Percentiles rank a stretch among this genome's conserved stretches.
phyloP scores from a whole-genome alignment of 2,797 vertebrate genomes.

The Acrocephalus scirpaceus region DNA sequence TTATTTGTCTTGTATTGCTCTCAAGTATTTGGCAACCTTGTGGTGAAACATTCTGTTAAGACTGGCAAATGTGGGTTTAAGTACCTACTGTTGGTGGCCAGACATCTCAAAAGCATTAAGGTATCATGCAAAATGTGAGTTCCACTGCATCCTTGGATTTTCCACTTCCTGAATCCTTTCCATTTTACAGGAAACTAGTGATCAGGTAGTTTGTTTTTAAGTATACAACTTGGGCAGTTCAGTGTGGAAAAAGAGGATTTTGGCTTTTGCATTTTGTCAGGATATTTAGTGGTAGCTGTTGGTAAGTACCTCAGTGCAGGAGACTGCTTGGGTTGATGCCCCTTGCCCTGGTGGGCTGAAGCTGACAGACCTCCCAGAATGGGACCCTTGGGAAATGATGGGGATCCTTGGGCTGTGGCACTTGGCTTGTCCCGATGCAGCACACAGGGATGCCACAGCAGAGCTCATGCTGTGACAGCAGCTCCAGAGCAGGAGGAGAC shows the following conservation, averaged over 20 bases:
- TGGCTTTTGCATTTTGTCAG: background rate
- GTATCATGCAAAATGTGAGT: background rate
- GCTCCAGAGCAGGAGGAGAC: background rate
- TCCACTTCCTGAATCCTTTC: background rate
- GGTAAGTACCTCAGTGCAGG: background rate
- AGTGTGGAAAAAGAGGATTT: background rate
- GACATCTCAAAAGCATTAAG: background rate
- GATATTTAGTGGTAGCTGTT: background rate
- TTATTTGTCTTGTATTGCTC: background rate
- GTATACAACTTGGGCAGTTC: accelerated
- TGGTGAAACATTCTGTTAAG: background rate
- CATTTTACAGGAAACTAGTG: background rate
- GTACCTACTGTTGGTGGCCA: background rate
- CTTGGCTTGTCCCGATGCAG: background rate
- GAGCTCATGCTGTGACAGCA: background rate
- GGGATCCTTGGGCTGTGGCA: background rate
- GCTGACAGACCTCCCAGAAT: accelerated
- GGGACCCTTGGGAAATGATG: accelerated
- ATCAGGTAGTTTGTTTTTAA: background rate
- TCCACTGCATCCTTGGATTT: background rate
- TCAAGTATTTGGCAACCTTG: background rate
- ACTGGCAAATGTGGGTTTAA: background rate
- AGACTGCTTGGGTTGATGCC: background rate
- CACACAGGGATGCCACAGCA: accelerated
- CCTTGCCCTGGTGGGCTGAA: background rate